A percentile compares a stretch with the other conserved stretches of the same genome.
Conservation (phyloP, 92 coral and sea anemone genomes). For the Galaxea fascicularis region DNA sequence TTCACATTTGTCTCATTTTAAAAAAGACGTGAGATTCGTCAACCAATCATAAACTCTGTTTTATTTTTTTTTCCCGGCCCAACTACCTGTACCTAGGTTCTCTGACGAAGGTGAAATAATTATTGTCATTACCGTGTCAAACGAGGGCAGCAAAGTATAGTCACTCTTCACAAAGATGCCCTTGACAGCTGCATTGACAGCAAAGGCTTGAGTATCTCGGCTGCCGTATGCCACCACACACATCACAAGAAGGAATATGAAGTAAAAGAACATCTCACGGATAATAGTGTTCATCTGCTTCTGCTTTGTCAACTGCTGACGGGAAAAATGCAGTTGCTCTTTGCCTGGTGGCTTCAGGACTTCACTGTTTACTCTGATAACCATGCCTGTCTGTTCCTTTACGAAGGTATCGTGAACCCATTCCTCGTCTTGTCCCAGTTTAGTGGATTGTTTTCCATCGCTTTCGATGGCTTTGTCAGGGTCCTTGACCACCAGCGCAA, state of each 20-base stretch:
- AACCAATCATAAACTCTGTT: too few relatives aligned
- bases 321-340: constrained; percentile 67
- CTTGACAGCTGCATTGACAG: constrained; percentile 35
- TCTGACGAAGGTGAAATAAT: background rate
- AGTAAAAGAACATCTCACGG: constrained; percentile 71
- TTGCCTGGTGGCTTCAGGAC: constrained; percentile 79
- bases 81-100: background rate
- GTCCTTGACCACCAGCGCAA: constrained; percentile 88
- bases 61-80: background rate
- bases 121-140: constrained; percentile 22
- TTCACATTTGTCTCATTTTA: background rate
- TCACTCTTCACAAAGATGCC: constrained; percentile 48
- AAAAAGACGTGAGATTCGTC: background rate
- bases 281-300: constrained; percentile 84
- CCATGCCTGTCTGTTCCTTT: constrained; percentile 9
- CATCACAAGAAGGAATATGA: constrained; percentile 69
- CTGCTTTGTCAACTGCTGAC: constrained; percentile 69
- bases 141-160: constrained; percentile 53
- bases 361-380: constrained; percentile 22
- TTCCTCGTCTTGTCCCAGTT: constrained; percentile 66
- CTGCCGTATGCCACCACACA: constrained; percentile 82
- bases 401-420: constrained; percentile 65
- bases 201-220: constrained; percentile 53
- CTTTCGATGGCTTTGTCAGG: constrained; percentile 79
- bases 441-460: constrained; percentile 44